Base-by-base conservation (phyloP, 2,797 vertebrate genomes). In the Eidolon dupreanum region DNA sequence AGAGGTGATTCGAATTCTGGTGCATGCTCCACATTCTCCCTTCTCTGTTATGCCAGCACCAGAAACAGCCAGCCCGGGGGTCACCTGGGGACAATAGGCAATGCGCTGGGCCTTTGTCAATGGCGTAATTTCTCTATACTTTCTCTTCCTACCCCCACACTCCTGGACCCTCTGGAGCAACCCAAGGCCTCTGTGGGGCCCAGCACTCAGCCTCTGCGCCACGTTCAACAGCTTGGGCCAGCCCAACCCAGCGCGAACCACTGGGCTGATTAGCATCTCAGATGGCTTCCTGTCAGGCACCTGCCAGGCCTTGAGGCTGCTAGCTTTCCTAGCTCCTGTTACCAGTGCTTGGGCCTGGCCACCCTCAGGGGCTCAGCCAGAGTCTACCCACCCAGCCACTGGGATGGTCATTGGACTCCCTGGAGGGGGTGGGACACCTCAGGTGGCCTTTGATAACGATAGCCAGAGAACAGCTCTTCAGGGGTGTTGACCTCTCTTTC, bases 31-130 rank as follows among this genome's bases (percentile, higher is more conserved):
- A 96, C 95, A 12, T 96, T 96, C 84, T 90, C 93, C 71, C 74
- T 24, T 87, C 79, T 1, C 81, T 94, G 20, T 38, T 71, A 4
- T 11, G 20, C 53, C 70, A 2, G 0, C 2, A 4, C 89, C 91
- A 95, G 96, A 97, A 95, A 92, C 83, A 96, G 85, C 61, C 88
- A 24, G 66, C 65, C 51, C 4, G 10, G 68, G 55, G 63, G 92
- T 98, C 55, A 92, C 97, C 88, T 89, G n/a, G 43, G 61, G 63
- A 46, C 93, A 85, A 22, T 65, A 95, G 95, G 96, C 89, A 97
- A 75, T 97, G 38, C 78, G 24, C 36, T 61, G 20, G 95, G 70
- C 71, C 46, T 83, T 68, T 96, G 95, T 97, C 77, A 90, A 46
- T 3, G 46, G 11, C 16, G 0, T 93, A 57, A 90, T 96, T 97